These are phyloP conservation scores for Odontomachus brunneus DNA, from an alignment of 1,140 invertebrate species.

Conservation along the genomic window DNA sequence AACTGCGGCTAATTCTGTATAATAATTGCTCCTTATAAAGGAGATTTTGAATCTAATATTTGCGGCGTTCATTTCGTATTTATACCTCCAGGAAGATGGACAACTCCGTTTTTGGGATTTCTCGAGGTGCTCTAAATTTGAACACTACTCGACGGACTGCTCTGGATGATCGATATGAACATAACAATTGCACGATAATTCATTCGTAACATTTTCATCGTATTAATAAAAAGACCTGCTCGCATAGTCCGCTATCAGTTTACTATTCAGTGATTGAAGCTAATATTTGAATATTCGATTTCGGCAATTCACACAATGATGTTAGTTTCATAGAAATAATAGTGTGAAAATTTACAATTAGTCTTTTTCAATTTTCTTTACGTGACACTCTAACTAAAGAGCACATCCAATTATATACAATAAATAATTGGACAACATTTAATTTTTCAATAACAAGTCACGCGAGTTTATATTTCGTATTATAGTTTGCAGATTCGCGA, in stretches of 20 bases:
- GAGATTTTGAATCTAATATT: conserved; percentile 48
- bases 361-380: too few relatives aligned
- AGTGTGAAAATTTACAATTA: conserved; percentile 43
- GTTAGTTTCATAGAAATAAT: conserved; percentile 14
- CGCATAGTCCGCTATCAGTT: neutral
- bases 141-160: conserved; percentile 5
- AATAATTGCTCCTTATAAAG: conserved; percentile 55
- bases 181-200: neutral
- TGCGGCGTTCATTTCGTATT: conserved; percentile 42
- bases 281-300: conserved; percentile 13
- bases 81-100: conserved; percentile 40
- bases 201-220: neutral
- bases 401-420: neutral
- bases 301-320: conserved; percentile 8
- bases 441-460: conserved; percentile 23
- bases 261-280: too few relatives aligned
- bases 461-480: neutral
- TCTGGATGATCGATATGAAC: conserved; percentile 14
- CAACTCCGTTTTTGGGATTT: conserved; percentile 43
- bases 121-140: conserved; percentile 22
- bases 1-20: conserved; percentile 54
- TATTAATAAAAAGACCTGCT: neutral
- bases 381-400: neutral
- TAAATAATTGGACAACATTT: conserved; percentile 26
- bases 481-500: neutral